Conservation (phyloP, 2,888 invertebrate genomes). For the Xanthostigma xanthostigma region DNA sequence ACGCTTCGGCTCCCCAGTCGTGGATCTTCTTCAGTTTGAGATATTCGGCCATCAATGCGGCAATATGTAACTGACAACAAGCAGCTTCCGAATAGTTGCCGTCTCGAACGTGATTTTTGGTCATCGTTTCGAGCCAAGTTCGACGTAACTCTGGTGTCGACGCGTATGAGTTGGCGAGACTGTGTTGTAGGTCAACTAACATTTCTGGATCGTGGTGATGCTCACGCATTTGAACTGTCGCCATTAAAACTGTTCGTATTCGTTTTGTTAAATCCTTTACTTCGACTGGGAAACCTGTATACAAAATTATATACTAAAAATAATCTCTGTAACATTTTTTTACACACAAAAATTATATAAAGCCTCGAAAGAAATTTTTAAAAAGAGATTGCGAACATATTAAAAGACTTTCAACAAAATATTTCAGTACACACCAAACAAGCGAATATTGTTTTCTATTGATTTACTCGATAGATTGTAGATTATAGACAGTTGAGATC, state of each 20-base stretch:
- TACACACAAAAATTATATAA: too few species aligned
- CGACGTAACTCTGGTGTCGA: conserved; percentile 87
- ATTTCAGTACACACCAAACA: too few species aligned
- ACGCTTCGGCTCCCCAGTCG: conserved; percentile 76
- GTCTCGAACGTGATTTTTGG: conserved; percentile 67
- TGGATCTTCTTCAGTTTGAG: conserved; percentile 60
- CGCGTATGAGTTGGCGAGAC: conserved; percentile 82
- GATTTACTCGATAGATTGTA: too few species aligned
- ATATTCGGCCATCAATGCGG: conserved; percentile 89
- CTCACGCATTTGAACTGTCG: conserved; percentile 82
- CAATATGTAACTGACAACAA: conserved; percentile 87
- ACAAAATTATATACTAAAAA: neutral
- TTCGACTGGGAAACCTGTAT: conserved; percentile 63
- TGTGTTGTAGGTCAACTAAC: conserved; percentile 79
- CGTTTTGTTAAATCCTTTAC: conserved; percentile 88
- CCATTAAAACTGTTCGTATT: conserved; percentile 87
- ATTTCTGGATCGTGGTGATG: conserved; percentile 86
- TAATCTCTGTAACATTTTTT: too few species aligned
- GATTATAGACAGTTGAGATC: too few species aligned
- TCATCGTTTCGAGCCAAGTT: conserved; percentile 93
- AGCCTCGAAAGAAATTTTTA: too few species aligned
- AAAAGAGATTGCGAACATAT: too few species aligned
- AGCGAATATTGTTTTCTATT: too few species aligned
- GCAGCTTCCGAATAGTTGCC: conserved; percentile 88
- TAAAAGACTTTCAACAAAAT: too few species aligned